Conservation (phyloP, 2,888 invertebrate genomes). For the Leucania comma region DNA sequence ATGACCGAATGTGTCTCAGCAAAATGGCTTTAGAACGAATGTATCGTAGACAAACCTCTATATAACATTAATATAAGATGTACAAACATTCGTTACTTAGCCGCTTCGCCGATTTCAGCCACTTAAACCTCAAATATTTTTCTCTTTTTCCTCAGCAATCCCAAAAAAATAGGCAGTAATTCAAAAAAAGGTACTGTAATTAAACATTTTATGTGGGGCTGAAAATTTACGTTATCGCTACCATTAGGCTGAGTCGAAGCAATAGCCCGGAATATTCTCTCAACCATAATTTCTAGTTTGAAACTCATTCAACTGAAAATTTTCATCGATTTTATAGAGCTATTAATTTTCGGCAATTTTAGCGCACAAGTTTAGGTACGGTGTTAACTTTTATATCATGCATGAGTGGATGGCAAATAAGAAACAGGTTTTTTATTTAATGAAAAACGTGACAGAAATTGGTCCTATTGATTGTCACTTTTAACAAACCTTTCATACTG, state of each 20-base stretch:
- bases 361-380: background rate
- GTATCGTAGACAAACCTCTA: too few relatives aligned
- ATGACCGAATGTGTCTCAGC: too few relatives aligned
- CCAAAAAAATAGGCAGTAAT: background rate
- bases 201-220: slow-evolving; percentile 2
- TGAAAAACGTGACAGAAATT: background rate
- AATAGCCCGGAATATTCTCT: slow-evolving; percentile 35
- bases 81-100: background rate
- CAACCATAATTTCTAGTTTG: slow-evolving; percentile 34
- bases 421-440: background rate
- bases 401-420: background rate
- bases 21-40: too few relatives aligned
- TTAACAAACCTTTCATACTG: background rate
- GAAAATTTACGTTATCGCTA: slow-evolving; percentile 25
- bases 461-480: background rate
- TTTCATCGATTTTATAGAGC: slow-evolving; percentile 32
- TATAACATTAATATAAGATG: too few relatives aligned
- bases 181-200: slow-evolving; percentile 20
- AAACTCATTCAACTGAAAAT: slow-evolving; percentile 37
- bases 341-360: slow-evolving; percentile 21
- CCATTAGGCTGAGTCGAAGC: slow-evolving; percentile 7
- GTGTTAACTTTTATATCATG: background rate
- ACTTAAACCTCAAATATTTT: background rate
- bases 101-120: background rate
- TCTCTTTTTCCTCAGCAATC: background rate